These are phyloP conservation scores for Salvelinus sp. DNA, from an alignment of 2,113 vertebrate genomes.

Conservation along the genomic window DNA sequence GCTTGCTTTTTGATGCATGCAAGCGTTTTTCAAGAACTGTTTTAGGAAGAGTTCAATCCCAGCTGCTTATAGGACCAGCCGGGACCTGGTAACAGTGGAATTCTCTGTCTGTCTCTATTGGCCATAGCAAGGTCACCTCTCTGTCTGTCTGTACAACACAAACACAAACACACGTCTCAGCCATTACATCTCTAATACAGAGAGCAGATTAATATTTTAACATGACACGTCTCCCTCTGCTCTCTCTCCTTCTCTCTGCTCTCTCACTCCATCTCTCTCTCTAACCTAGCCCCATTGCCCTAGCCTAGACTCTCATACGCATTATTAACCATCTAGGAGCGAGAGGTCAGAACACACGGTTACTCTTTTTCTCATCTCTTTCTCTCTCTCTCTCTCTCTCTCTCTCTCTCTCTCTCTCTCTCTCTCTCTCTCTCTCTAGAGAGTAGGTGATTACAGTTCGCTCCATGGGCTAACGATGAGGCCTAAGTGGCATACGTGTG, in stretches of 20 bases:
- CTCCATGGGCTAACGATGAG: slow-evolving; percentile 73
- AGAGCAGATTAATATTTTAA: slow-evolving; percentile 71
- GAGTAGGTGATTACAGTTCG: slow-evolving; percentile 74
- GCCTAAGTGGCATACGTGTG: too few relatives aligned
- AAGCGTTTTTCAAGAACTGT: not conserved
- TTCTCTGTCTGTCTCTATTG: too few relatives aligned
- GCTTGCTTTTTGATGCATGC: not conserved
- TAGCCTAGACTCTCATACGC: too few relatives aligned
- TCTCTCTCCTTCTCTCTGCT: not conserved
- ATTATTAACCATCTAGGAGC: too few relatives aligned
- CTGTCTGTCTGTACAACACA: slow-evolving; percentile 41
- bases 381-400: too few relatives aligned
- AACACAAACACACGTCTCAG: slow-evolving; percentile 18
- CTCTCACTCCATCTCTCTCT: not conserved
- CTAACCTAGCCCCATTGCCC: not conserved
- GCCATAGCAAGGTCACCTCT: slow-evolving; percentile 15
- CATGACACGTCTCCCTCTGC: slow-evolving; percentile 52
- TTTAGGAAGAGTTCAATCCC: slow-evolving; percentile 3
- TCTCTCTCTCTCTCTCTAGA: slow-evolving; percentile 50
- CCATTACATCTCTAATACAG: slow-evolving; percentile 51
- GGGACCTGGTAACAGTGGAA: too few relatives aligned
- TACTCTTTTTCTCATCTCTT: not conserved
- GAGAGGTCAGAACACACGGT: not conserved
- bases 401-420: too few relatives aligned
- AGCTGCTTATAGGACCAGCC: not conserved